These are phyloP conservation scores for Cololabis saira DNA, from an alignment of 2,113 vertebrate species.

Conservation along the genomic window DNA sequence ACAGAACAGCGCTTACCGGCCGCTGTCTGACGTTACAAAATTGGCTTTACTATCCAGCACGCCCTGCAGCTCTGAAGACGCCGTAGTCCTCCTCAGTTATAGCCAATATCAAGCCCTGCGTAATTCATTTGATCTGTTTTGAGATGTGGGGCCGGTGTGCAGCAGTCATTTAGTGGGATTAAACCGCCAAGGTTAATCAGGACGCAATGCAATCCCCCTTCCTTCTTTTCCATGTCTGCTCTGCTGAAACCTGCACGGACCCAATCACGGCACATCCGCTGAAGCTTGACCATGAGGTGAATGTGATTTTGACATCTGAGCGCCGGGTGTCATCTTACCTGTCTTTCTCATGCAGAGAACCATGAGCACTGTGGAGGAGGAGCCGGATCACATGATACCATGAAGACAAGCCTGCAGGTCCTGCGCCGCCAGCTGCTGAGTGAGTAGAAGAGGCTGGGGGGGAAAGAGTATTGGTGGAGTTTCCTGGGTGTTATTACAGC, in stretches of 20 bases:
- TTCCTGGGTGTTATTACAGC: no score
- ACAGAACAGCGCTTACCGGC: slow-evolving; percentile 45
- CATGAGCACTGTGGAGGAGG: slow-evolving; percentile 98
- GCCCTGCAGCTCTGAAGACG: slow-evolving; percentile 2
- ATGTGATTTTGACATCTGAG: slow-evolving; percentile 36
- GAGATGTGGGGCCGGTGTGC: slow-evolving; percentile 5
- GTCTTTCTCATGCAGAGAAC: slow-evolving; percentile 78
- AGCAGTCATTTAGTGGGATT: slow-evolving; percentile 29
- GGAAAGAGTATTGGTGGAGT: neutral
- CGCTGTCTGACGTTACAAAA: slow-evolving; percentile 59
- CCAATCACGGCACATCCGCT: slow-evolving; percentile 17
- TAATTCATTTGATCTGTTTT: slow-evolving; percentile 13
- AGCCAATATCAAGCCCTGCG: neutral
- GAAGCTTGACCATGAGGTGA: slow-evolving; percentile 9
- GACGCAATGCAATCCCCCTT: slow-evolving; percentile 9
- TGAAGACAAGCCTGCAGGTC: slow-evolving; percentile 99
- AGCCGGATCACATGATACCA: slow-evolving; percentile 98
- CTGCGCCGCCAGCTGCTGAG: slow-evolving; percentile 98
- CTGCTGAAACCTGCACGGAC: slow-evolving; percentile 1
- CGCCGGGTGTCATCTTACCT: slow-evolving; percentile 14
- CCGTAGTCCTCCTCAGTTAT: no score
- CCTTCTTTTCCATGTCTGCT: slow-evolving; percentile 4
- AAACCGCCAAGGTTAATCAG: slow-evolving; percentile 31
- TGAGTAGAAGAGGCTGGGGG: slow-evolving; percentile 80
- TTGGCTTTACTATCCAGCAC: slow-evolving; percentile 55